These are phyloP conservation scores for Siniperca chuatsi DNA, from an alignment of 2,113 vertebrate genomes.

Conservation along the genomic window DNA sequence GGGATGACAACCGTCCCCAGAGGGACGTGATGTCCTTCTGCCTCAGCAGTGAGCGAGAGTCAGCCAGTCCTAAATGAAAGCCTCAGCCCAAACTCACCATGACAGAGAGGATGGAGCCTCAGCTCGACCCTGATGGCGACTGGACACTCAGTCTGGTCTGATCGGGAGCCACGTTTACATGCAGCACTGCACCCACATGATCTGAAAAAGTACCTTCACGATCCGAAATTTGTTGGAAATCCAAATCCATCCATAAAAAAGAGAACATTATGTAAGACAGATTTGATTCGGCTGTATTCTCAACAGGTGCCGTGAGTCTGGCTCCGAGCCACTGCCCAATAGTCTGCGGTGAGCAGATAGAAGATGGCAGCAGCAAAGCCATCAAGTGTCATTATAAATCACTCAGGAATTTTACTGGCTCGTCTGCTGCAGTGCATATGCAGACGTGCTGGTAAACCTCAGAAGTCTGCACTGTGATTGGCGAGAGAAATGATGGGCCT, in stretches of 20 bases:
- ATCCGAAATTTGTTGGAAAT: constrained; percentile 23
- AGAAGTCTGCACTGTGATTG: constrained; percentile 69
- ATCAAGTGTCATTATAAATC: constrained; percentile 70
- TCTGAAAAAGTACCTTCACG: constrained; percentile 24
- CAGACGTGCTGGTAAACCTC: constrained; percentile 76
- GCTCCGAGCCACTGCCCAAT: constrained; percentile 38
- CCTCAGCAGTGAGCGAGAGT: constrained; percentile 54
- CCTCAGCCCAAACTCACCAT: constrained; percentile 60
- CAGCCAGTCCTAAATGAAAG: constrained; percentile 65
- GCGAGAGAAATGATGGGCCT: constrained; percentile 70
- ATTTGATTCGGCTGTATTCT: constrained; percentile 36
- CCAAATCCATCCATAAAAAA: constrained; percentile 31
- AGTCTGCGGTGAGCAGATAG: constrained; percentile 49
- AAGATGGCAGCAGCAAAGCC: constrained; percentile 53
- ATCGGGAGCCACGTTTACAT: constrained; percentile 35
- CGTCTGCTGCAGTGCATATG: constrained; percentile 67
- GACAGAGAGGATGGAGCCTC: constrained; percentile 55
- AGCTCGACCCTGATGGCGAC: constrained; percentile 36
- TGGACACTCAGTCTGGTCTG: constrained; percentile 33
- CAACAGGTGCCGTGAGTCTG: constrained; percentile 70
- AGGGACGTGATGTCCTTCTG: constrained; percentile 66
- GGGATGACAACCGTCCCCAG: constrained; percentile 52
- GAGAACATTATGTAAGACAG: constrained; percentile 23
- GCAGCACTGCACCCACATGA: constrained; percentile 15
- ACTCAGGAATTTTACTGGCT: constrained; percentile 66